Evolutionary conservation across 2,113 vertebrate species (phyloP), one percentile per base, ranked within the genome.

Genomic region (Xyliphius kryptos): DNA sequence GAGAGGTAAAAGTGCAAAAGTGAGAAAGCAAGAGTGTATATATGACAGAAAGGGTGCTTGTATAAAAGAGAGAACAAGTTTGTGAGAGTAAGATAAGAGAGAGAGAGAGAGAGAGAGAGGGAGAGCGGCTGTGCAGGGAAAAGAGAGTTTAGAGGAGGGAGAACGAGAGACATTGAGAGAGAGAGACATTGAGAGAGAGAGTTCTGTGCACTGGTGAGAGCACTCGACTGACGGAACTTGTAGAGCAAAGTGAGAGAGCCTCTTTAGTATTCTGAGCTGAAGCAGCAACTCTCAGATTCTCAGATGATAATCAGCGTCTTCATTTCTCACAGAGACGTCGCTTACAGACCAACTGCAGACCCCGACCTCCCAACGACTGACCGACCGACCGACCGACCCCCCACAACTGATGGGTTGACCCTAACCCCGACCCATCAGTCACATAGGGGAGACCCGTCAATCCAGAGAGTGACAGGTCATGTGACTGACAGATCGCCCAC

Each of bases 171-270:
- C 40, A 47, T 6, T 3, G 13, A 9, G 7, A 2, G 1, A 4
- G 48, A 17, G 43, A 17, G 65, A 44, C 63, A 36, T 26, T 17
- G 12, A 56, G 21, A 60, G 37, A 51, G 63, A 60, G 17, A 11
- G 47, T 7, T 16, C 26, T 32, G 9, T 17, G 14, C 6, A 12
- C n/a, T 5, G 14, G 15, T 13, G 1, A 51, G 5, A 47, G 15
- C n/a, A 12, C 40, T 41, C 2, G 40, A 10, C 10, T 41, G 40
- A 12, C 40, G 13, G 40, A 14, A 41, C 40, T 5, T 3, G 2
- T 1, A 9, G 5, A 12, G 13, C 40, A 41, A 11, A 47, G 32
- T 36, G 21, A 48, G 16, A 61, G 7, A 37, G 12, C 9, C 10
- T 9, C 8, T 56, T 56, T 41, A 41, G 16, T 16, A 26, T 26